Evolutionary conservation across 2,113 vertebrate genomes (phyloP).

Genomic region (Psettodes erumei): DNA sequence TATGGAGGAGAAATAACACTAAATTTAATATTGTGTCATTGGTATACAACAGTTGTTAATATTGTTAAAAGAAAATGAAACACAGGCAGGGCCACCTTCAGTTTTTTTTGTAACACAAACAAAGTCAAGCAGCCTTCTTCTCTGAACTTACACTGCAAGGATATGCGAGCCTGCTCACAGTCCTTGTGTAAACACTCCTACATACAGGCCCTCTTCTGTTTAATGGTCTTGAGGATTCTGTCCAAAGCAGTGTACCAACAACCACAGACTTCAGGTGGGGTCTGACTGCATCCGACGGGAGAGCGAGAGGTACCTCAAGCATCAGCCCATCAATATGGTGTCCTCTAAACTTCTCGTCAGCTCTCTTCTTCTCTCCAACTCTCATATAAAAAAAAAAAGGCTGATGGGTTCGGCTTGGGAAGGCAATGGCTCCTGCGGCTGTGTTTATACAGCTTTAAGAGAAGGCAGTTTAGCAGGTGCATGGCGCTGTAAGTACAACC

Average conservation of each 20-base stretch:
- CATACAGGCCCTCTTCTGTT: conserved; percentile 52
- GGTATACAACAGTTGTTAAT: background rate
- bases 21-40: background rate
- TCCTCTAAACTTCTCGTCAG: conserved; percentile 78
- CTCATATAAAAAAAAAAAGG: conserved; percentile 53
- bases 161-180: conserved; percentile 49
- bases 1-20: background rate
- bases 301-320: conserved; percentile 32
- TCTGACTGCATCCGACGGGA: conserved; percentile 51
- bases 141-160: conserved; percentile 37
- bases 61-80: conserved; percentile 8
- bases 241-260: conserved; percentile 26
- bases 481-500: conserved; percentile 85
- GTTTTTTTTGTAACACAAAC: conserved; percentile 18
- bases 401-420: conserved; percentile 71
- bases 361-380: conserved; percentile 54
- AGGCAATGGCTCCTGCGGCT: conserved; percentile 72
- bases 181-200: conserved; percentile 54
- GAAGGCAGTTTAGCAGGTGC: conserved; percentile 86
- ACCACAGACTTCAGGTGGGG: conserved; percentile 63
- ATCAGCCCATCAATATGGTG: conserved; percentile 63
- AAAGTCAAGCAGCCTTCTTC: conserved; percentile 27
- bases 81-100: background rate
- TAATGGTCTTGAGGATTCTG: conserved; percentile 39
- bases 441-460: conserved; percentile 86